Percentiles rank a stretch among this genome's conserved stretches.
Conservation (phyloP, 2,113 vertebrate species). For the Felis catus region F.catus_Fca126_mat1.0 CM031426.1:61061001-61061500, state of each 20-base stretch:
- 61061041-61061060: neutral
- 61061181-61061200: neutral
- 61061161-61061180: neutral
- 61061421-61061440: too few relatives aligned
- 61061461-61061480: neutral
- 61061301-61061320: accelerated
- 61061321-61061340: accelerated
- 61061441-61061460: neutral
- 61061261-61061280: too few relatives aligned
- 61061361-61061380: neutral
- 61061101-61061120: neutral
- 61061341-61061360: neutral
- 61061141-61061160: too few relatives aligned
- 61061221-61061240: neutral
- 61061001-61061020: neutral
- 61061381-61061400: neutral
- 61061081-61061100: neutral
- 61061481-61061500: too few relatives aligned
- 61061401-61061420: neutral
- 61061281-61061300: neutral
- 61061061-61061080: neutral
- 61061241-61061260: neutral
- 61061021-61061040: neutral
- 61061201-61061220: neutral
- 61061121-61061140: neutral